Percentiles rank a stretch among this genome's conserved stretches.
Evolutionary conservation across 2,113 vertebrate species (phyloP).

Genomic region (Mus pahari): DNA sequence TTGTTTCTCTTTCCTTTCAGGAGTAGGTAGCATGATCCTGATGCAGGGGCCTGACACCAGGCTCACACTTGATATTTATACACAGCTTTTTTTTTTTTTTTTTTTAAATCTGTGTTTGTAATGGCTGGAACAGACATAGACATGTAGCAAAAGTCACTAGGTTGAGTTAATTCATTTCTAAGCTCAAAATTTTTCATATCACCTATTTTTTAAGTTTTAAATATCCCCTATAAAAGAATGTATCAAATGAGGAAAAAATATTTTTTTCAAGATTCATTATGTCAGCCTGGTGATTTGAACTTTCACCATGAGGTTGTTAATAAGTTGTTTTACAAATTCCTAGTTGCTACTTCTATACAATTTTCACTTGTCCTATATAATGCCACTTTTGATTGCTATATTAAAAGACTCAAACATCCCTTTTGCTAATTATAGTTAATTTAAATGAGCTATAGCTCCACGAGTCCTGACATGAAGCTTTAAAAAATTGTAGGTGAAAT

Average conservation of each 20-base stretch:
- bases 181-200: background rate
- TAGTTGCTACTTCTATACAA: background rate
- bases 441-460: background rate
- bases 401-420: background rate
- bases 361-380: background rate
- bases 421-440: background rate
- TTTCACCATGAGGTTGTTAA: background rate
- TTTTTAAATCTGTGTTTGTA: background rate
- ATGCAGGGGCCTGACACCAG: accelerated
- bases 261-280: background rate
- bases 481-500: conserved; percentile 3
- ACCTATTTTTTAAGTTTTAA: background rate
- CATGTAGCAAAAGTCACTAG: background rate
- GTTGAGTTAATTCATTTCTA: background rate
- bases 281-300: background rate
- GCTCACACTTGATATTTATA: background rate
- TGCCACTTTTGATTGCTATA: background rate
- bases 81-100: background rate
- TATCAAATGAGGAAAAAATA: background rate
- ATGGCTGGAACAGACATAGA: background rate
- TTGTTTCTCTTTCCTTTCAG: background rate
- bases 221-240: background rate
- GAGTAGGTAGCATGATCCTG: background rate
- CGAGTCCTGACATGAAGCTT: background rate
- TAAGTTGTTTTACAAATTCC: background rate